Evolutionary conservation across 2,888 invertebrate species (phyloP), one percentile per base, ranked within the genome.

Genomic region (Perithous albicinctus): DNA sequence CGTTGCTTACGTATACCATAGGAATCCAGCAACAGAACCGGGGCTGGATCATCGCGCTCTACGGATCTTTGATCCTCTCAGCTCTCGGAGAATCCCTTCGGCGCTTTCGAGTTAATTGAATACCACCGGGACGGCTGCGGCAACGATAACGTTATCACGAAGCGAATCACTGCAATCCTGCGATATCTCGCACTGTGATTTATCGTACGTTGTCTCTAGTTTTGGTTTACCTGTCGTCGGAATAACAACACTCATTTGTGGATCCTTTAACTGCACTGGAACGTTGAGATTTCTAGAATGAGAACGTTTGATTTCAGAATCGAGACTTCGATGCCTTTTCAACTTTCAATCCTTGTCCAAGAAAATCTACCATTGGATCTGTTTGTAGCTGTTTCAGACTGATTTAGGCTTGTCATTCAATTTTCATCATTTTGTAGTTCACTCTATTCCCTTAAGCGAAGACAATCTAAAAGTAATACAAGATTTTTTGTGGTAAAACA

Each of bases 51-150:
- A 85, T 83, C 73, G 80, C 78, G 82, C 78, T 82, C 78, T 46
- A 64, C 75, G 84, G 77, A 84, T 84, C 85, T 85, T 85, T 85
- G 85, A 85, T 84, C 80, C 84, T 83, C 79, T 75, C 75, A 54
- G 35, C 46, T 70, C 51, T 61, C 61, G 63, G 80, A 75, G 84
- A 83, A 83, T 85, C 84, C 82, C 85, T 82, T 84, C 74, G 84
- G 75, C 80, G 84, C 70, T 84, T n/a, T 74, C 84, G 80, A 84
- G 82, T 85, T 85, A 85, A 85, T 85, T 85, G 85, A 85, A 84
- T 84, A 82, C 82, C 78, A 78, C 63, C 66, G 66, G 64, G 41
- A 48, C n/a, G n/a, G n/a, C n/a, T 56, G 70, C 73, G 73, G 79
- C 46, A 43, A 46, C 64, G 70, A 38, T 66, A 41, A 59, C 61